Evolutionary conservation across 2,113 vertebrate genomes (phyloP), one percentile per base, ranked within the genome.

Genomic region (Gavialis gangeticus): DNA sequence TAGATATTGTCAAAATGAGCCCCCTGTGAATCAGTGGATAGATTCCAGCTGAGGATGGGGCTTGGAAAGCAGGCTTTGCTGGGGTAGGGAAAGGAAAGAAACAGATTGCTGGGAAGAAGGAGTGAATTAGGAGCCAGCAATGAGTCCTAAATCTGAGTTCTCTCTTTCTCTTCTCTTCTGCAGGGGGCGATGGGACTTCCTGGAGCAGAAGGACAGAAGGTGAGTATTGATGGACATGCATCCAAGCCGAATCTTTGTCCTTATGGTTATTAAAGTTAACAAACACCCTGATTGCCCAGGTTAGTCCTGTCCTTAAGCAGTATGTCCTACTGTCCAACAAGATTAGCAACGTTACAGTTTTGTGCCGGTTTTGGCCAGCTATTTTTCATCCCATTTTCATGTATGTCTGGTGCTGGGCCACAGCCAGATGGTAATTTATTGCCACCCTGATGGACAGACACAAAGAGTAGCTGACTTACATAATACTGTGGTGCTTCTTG

Each of bases 131-230:
- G 11, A 71, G 34, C 34, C 69, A 71, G 69, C 21, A 2, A 3
- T n/a, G 8, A 21, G 22, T 2, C 22, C 88, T 34, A 24, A 80
- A 73, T 30, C 4, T 0, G 57, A 27, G 3, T 1, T 83, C 81
- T 93, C 46, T 59, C 3, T 24, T 2, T 27, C 91, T 10, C 27
- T 14, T 87, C n/a, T 84, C 9, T 3, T 78, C 90, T 87, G 28
- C 95, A 99, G 99, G 99, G 99, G 30, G 75, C 88, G 56, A 84
- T 96, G 67, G 99, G 99, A 66, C 82, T 97, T 63, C 92, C 96
- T 8, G 99, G 99, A 97, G 91, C 96, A 28, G 86, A 95, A 18
- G 98, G 99, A 71, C 93, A 92, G 93, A 99, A 99, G 99, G 99
- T 98, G 93, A 81, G 88, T 88, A 83, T 75, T 58, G 63, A 62